Evolutionary conservation across 2,888 invertebrate species (phyloP).

Genomic region (Meandrusa payeni): DNA sequence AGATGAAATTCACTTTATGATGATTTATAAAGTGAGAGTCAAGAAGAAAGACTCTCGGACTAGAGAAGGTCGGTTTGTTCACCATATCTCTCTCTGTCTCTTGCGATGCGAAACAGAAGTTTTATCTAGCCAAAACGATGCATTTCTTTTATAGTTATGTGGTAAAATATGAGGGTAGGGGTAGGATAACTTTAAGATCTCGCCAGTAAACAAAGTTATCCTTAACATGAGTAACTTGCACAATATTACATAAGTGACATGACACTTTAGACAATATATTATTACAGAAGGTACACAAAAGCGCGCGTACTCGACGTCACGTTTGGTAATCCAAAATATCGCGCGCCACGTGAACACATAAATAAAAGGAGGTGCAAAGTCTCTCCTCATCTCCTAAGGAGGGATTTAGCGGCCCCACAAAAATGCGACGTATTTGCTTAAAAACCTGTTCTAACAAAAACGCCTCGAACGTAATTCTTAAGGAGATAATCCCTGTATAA

Average conservation of each 20-base stretch:
- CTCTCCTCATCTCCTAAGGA: not conserved
- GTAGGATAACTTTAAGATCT: too few species aligned
- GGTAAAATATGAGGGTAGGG: too few species aligned
- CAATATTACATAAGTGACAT: not conserved
- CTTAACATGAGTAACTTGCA: too few species aligned
- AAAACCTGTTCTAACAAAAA: conserved; percentile 41
- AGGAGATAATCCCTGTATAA: conserved; percentile 67
- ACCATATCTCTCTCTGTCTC: too few species aligned
- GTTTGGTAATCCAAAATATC: conserved; percentile 13
- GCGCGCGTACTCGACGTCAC: conserved; percentile 1
- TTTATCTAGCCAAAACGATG: too few species aligned
- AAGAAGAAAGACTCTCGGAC: too few species aligned
- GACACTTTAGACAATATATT: not conserved
- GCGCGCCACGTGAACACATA: conserved; percentile 14
- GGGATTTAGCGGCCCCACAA: conserved; percentile 11
- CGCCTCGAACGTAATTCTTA: conserved; percentile 61
- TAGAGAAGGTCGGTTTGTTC: too few species aligned
- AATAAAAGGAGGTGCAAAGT: conserved; percentile 15
- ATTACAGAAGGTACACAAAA: conserved; percentile 25
- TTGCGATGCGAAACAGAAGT: too few species aligned
- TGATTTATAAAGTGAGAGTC: too few species aligned
- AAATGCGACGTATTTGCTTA: conserved; percentile 17
- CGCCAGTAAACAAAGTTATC: too few species aligned
- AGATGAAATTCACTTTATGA: too few species aligned
- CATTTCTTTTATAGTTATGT: too few species aligned